These are phyloP conservation scores for Meles meles DNA, from an alignment of 2,113 vertebrate genomes.

Conservation along the genomic window DNA sequence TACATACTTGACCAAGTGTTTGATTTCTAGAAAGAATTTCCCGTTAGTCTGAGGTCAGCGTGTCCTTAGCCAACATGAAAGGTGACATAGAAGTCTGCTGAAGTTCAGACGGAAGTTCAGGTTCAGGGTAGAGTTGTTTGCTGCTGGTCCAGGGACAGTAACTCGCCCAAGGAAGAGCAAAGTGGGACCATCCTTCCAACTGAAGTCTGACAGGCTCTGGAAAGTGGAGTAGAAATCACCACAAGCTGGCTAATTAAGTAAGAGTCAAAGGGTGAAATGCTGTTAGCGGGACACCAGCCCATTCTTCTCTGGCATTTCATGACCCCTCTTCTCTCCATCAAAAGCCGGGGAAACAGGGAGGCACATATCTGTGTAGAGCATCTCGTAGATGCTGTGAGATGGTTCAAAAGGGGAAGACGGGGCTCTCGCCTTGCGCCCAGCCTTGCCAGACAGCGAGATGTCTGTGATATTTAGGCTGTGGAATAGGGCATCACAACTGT, in stretches of 20 bases:
- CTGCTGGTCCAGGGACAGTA: background rate
- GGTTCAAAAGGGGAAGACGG: background rate
- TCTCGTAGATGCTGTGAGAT: background rate
- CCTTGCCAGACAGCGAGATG: background rate
- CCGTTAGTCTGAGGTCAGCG: conserved; percentile 12
- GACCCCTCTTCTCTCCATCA: background rate
- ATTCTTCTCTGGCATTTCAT: background rate
- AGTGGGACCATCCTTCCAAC: background rate
- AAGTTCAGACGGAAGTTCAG: background rate
- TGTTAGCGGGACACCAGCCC: background rate
- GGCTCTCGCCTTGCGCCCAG: background rate
- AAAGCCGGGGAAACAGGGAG: background rate
- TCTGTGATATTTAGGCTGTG: background rate
- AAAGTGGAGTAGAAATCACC: background rate
- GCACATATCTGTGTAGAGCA: background rate
- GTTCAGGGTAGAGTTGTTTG: background rate
- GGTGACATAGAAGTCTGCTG: background rate
- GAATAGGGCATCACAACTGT: too few species aligned
- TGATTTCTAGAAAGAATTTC: conserved; percentile 41
- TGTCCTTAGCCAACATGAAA: background rate
- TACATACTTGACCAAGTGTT: background rate
- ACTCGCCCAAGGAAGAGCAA: background rate
- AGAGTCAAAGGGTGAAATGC: background rate
- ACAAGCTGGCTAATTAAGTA: background rate
- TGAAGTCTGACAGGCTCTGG: background rate